Conservation (phyloP, 2,888 invertebrate species). For the Noctua fimbriata region DNA sequence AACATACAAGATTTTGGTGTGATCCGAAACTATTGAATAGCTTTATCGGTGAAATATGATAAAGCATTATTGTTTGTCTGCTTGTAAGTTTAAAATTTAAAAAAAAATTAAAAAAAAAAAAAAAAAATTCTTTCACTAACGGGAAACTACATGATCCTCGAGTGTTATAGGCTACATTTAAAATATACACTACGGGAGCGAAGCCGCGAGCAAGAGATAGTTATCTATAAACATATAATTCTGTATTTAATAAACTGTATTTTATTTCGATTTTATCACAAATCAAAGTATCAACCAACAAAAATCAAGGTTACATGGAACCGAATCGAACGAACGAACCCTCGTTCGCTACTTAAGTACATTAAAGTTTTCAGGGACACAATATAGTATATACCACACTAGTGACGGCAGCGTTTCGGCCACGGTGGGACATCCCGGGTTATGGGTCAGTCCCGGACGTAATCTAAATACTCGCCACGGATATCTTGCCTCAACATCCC, state of each 20-base stretch:
- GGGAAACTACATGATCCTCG: no score
- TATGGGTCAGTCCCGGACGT: slow-evolving; percentile 21
- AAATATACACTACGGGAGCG: no score
- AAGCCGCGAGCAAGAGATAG: not conserved
- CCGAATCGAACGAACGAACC: slow-evolving; percentile 25
- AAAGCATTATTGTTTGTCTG: no score
- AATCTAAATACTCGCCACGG: slow-evolving; percentile 15
- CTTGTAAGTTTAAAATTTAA: no score
- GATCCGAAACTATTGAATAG: not conserved
- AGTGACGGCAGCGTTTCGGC: slow-evolving; percentile 51
- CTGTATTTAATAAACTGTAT: no score
- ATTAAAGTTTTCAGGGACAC: slow-evolving; percentile 41
- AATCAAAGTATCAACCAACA: not conserved
- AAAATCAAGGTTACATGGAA: not conserved
- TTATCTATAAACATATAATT: not conserved
- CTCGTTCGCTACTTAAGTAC: slow-evolving; percentile 19
- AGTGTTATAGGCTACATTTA: no score
- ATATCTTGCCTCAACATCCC: not conserved
- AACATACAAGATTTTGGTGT: not conserved
- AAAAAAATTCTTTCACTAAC: no score
- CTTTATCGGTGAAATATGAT: not conserved
- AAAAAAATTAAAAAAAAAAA: no score
- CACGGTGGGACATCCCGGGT: slow-evolving; percentile 18
- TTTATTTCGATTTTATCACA: not conserved
- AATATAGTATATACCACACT: slow-evolving; percentile 8